These are phyloP conservation scores for Caenorhabditis zanzibari DNA, from an alignment of 2,888 invertebrate species.

Conservation along the genomic window DNA sequence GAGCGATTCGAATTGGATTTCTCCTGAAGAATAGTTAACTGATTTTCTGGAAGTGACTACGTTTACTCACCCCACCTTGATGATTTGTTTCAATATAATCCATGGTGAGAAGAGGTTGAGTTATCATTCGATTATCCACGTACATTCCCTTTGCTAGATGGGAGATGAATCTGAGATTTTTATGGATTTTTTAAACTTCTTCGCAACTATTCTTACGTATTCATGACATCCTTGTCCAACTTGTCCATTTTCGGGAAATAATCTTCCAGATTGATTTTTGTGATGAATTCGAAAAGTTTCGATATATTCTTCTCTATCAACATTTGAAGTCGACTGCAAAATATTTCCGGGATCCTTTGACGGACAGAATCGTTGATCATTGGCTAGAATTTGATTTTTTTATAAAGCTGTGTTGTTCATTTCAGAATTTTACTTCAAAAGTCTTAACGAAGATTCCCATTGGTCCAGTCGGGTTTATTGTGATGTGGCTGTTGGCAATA, in stretches of 20 bases:
- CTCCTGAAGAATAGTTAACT: slow-evolving; percentile 68
- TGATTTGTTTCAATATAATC: slow-evolving; percentile 82
- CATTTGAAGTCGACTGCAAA: slow-evolving; percentile 78
- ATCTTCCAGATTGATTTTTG: slow-evolving; percentile 74
- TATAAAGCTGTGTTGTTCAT: background rate
- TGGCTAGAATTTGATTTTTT: slow-evolving; percentile 60
- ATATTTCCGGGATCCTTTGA: slow-evolving; percentile 78
- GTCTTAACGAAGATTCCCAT: slow-evolving; percentile 79
- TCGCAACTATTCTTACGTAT: slow-evolving; percentile 18
- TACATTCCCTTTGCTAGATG: slow-evolving; percentile 77
- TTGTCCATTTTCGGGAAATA: slow-evolving; percentile 71
- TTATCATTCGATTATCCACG: slow-evolving; percentile 80
- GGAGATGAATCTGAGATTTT: slow-evolving; percentile 79
- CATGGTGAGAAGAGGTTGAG: slow-evolving; percentile 78
- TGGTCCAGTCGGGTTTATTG: slow-evolving; percentile 78
- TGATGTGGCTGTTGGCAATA: slow-evolving; percentile 78
- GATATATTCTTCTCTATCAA: slow-evolving; percentile 81
- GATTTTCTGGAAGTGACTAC: too few species aligned
- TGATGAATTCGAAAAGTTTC: slow-evolving; percentile 76
- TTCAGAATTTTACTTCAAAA: slow-evolving; percentile 74
- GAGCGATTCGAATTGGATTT: slow-evolving; percentile 74
- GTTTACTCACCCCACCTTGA: slow-evolving; percentile 69
- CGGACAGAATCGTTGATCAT: slow-evolving; percentile 81
- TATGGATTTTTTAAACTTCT: background rate
- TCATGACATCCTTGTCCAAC: slow-evolving; percentile 52